Evolutionary conservation across 2,888 invertebrate genomes (phyloP).

Genomic region (Stenodema calcarata): DNA sequence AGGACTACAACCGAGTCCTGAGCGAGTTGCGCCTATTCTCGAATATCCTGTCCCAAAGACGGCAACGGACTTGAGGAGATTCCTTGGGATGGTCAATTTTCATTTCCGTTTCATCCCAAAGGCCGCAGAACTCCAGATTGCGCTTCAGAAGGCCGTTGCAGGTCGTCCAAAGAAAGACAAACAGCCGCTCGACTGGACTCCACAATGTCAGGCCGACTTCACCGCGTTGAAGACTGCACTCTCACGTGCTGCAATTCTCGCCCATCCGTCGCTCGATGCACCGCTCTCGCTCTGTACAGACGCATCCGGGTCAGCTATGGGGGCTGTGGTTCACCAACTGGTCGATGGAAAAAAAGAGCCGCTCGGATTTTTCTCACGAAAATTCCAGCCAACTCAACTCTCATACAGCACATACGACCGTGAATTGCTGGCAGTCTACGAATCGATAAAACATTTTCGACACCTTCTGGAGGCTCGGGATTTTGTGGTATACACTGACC

Average conservation of each 20-base stretch:
- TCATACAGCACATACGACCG: no score
- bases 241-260: constrained; percentile 58
- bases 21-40: constrained; percentile 34
- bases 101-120: constrained; percentile 60
- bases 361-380: no score
- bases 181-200: not conserved
- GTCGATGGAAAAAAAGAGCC: constrained; percentile 51
- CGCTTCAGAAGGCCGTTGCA: not conserved
- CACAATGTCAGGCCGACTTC: no score
- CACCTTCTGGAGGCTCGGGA: not conserved
- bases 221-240: no score
- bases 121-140: constrained; percentile 57
- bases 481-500: no score
- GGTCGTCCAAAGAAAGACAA: no score
- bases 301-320: constrained; percentile 37
- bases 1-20: constrained; percentile 44
- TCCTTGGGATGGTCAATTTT: constrained; percentile 60
- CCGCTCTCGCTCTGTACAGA: no score
- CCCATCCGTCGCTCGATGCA: constrained; percentile 53
- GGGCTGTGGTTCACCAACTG: constrained; percentile 46
- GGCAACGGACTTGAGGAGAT: constrained; percentile 52
- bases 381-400: no score
- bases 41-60: constrained; percentile 29
- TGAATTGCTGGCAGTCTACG: not conserved
- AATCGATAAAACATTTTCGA: not conserved